Evolutionary conservation across 2,113 vertebrate species (phyloP).

Genomic region (Sander vitreus): DNA sequence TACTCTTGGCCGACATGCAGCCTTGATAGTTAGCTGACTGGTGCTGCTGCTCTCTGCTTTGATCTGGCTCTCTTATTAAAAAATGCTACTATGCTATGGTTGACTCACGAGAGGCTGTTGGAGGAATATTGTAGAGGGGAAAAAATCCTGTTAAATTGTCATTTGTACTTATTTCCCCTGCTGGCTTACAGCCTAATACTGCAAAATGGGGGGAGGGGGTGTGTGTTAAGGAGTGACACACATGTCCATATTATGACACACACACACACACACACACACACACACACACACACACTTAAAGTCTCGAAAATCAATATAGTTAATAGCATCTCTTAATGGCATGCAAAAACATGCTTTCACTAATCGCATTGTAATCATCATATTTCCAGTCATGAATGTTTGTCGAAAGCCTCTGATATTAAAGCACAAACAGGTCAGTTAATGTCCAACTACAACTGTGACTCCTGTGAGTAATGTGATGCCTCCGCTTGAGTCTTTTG

Average conservation of each 20-base stretch:
- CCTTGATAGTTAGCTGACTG: not conserved
- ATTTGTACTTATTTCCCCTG: constrained; percentile 59
- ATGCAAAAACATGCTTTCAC: not conserved
- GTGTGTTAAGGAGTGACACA: not conserved
- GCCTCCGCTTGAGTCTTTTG: not conserved
- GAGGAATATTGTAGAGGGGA: constrained; percentile 19
- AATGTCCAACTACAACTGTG: constrained; percentile 14
- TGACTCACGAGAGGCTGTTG: constrained; percentile 42
- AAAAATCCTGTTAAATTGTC: constrained; percentile 56
- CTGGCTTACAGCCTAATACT: constrained; percentile 36
- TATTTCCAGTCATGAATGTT: not conserved
- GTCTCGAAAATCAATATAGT: not conserved
- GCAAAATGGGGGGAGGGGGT: not conserved
- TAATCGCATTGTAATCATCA: not conserved
- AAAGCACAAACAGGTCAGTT: not conserved
- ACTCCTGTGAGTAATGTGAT: not conserved
- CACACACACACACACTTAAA: not conserved
- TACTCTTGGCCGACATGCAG: constrained; percentile 1
- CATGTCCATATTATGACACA: not conserved
- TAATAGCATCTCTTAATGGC: not conserved
- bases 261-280: not conserved
- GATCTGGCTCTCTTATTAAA: constrained; percentile 30
- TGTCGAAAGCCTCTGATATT: not conserved
- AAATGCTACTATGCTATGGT: constrained; percentile 8
- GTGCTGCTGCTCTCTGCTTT: constrained; percentile 18